Evolutionary conservation across 1,140 invertebrate genomes (phyloP).

Genomic region (Ruditapes philippinarum): DNA sequence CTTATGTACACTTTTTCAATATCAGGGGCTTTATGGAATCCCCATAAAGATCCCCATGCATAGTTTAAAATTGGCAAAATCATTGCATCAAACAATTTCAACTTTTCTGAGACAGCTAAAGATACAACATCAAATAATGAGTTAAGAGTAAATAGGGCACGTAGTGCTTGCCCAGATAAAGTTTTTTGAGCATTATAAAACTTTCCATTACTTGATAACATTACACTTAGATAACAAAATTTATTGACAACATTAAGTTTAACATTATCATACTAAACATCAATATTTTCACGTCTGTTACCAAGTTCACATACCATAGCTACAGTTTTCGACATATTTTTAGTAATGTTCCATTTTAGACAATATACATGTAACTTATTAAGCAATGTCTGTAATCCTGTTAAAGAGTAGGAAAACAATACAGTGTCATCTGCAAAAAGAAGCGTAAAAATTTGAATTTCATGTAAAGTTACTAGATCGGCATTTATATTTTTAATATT

Average conservation of each 20-base stretch:
- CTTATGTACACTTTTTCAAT: background rate
- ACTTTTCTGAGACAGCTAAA: background rate
- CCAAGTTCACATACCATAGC: slow-evolving; percentile 31
- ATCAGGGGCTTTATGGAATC: background rate
- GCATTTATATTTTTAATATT: background rate
- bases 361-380: too few relatives aligned
- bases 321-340: too few relatives aligned
- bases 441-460: too few relatives aligned
- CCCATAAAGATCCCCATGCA: background rate
- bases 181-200: background rate
- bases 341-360: too few relatives aligned
- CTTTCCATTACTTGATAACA: background rate
- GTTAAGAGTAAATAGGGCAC: background rate
- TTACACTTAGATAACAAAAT: slow-evolving; percentile 9
- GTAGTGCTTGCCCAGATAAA: background rate
- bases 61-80: slow-evolving; percentile 1
- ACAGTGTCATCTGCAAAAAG: too few relatives aligned
- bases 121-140: background rate
- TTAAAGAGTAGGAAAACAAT: background rate
- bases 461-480: too few relatives aligned
- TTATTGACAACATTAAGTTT: background rate
- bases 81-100: slow-evolving; percentile 13
- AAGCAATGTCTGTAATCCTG: background rate
- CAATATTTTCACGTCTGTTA: background rate
- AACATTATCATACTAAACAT: background rate